phyloP scores from a whole-genome alignment of 2,113 vertebrate species.

The Melierax canorus region DNA sequence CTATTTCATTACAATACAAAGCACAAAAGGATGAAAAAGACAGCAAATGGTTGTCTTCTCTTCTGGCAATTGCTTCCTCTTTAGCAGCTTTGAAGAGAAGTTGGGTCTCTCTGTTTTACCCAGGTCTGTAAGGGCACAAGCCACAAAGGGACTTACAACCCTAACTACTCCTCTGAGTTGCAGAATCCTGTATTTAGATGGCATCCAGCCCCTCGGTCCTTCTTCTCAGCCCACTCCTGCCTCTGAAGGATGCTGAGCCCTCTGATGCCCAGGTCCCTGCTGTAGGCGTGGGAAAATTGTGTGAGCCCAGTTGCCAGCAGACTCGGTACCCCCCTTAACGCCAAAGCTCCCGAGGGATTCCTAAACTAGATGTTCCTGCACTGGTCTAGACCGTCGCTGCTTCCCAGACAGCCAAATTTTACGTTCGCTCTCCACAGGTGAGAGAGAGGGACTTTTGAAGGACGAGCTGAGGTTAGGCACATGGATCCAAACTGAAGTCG shows the following conservation, averaged over 20 bases:
- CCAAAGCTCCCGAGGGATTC: neutral
- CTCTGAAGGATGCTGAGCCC: neutral
- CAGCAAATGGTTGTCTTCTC: neutral
- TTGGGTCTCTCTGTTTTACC: neutral
- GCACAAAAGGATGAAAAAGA: neutral
- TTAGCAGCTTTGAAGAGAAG: neutral
- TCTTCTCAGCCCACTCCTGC: neutral
- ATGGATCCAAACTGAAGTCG: neutral
- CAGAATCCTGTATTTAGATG: neutral
- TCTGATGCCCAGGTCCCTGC: neutral
- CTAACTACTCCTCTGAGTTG: neutral
- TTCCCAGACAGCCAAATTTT: neutral
- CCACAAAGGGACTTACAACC: neutral
- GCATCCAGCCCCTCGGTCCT: neutral
- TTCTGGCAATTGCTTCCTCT: neutral
- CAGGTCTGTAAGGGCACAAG: neutral
- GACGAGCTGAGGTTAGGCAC: neutral
- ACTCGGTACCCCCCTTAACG: neutral
- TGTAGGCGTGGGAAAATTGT: neutral
- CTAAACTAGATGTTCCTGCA: neutral
- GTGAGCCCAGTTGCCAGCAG: neutral
- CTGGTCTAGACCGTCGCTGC: neutral
- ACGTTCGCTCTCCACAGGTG: neutral
- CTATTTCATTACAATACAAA: constrained; percentile 40
- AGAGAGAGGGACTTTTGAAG: neutral